Base-by-base conservation (phyloP, 2,888 invertebrate species). In the Rhingia campestris region DNA sequence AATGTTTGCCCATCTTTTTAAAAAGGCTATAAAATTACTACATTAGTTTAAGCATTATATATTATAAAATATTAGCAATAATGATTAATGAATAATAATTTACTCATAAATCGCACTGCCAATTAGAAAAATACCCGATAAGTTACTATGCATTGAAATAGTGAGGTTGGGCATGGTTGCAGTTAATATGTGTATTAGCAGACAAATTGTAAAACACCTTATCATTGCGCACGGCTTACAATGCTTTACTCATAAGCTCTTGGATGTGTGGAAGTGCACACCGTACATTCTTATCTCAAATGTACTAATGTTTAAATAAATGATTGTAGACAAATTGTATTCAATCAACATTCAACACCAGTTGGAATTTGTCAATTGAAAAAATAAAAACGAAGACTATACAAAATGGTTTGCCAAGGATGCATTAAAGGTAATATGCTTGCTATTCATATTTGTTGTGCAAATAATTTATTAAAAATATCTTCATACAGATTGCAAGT, bases 221-320 rank as follows among this genome's bases (percentile, higher is more conserved):
- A 66, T 67, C 67, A 45, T 22, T 67, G 54, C 54, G 35, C 67
- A 67, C 67, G 67, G 12, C 39, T 10, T 9, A 39, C 1, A 9
- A 49, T 35, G 32, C 43, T 39, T 5, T 14, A 14, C 22, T 37
- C 12, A 37, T 35, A 14, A 12, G 10, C 22, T 22, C 5, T 30
- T 35, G 6, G n/a, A 35, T 32, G 70, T 59, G 70, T 70, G 70
- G 33, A 70, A 59, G 49, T 70, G 70, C 70, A 35, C 70, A 59
- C 70, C 39, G 59, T 51, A 32, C 69, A 4, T 22, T 51, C n/a
- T 43, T 51, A 59, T 70, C 49, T 32, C 0, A 7, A 33, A 30
- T 6, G 1, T 6, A 1, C 3, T 22, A 0, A 1, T 2, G 32
- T 69, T 56, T 58, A 69, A 58, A 69, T 56, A 49, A 10, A 10